These are phyloP conservation scores for Cacoxenus indagator DNA, from an alignment of 2,888 invertebrate species.

Conservation along the genomic window DNA sequence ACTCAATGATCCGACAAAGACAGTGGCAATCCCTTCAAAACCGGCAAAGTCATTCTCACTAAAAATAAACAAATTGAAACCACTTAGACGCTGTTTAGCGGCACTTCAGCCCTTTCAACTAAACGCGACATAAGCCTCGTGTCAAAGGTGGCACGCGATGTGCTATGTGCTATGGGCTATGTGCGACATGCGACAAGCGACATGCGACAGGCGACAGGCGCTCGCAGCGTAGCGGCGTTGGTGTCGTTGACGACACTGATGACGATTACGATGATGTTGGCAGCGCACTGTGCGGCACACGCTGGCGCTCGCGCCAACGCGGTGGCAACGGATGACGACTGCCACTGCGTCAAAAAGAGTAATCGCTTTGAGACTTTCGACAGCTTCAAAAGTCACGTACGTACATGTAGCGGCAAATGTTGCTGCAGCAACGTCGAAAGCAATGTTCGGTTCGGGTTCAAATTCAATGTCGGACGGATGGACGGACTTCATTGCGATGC, in stretches of 20 bases:
- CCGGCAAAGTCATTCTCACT: not conserved
- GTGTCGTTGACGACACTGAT: not conserved
- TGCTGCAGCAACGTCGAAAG: not conserved
- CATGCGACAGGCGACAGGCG: not conserved
- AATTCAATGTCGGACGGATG: not conserved
- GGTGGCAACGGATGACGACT: not conserved
- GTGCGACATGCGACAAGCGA: too few relatives aligned
- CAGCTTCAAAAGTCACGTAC: slow-evolving; percentile 12
- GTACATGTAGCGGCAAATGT: not conserved
- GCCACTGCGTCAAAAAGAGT: not conserved
- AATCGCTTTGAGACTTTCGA: not conserved
- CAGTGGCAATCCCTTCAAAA: not conserved
- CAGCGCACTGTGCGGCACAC: not conserved
- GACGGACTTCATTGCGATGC: not conserved
- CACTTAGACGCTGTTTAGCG: slow-evolving; percentile 13
- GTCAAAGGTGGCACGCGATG: slow-evolving; percentile 19
- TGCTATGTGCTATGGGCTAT: not conserved
- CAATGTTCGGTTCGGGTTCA: not conserved
- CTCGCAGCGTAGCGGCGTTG: not conserved
- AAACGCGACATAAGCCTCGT: not conserved
- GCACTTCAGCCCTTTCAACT: not conserved
- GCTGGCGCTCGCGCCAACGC: not conserved
- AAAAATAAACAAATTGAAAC: slow-evolving; percentile 4
- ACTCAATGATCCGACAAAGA: not conserved
- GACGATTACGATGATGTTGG: too few relatives aligned